A percentile compares a stretch with the other conserved stretches of the same genome.
Conservation (phyloP, 1,140 invertebrate species). For the Carposina sasakii region DNA sequence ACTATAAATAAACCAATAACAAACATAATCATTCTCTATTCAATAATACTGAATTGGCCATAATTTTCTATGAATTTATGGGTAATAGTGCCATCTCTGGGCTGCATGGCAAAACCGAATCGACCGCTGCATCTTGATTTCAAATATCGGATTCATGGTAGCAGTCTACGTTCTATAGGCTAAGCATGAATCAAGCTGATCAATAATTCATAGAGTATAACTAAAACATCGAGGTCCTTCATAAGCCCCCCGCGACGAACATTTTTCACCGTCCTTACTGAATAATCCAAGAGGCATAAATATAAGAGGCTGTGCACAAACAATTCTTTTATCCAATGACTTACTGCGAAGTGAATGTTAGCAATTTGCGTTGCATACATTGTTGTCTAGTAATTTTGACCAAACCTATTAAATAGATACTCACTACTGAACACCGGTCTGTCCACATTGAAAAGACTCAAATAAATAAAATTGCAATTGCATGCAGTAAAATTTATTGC, state of each 20-base stretch:
- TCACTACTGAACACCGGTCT: no score
- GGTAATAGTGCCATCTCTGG: background rate
- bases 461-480: no score
- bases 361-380: no score
- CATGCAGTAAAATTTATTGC: no score
- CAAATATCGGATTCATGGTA: constrained; percentile 21
- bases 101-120: background rate
- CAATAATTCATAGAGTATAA: constrained; percentile 58
- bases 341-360: no score
- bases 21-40: no score
- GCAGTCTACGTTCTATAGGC: constrained; percentile 17
- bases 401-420: no score
- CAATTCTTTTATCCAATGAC: constrained; percentile 31
- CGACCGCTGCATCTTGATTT: constrained; percentile 15
- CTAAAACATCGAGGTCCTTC: constrained; percentile 39
- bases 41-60: no score
- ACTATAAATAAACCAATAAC: no score
- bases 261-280: constrained; percentile 52
- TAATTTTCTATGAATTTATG: no score
- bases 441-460: no score
- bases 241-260: constrained; percentile 45
- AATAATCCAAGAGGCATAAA: constrained; percentile 39
- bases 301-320: constrained; percentile 32
- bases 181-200: constrained; percentile 47
- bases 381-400: no score